Percentiles rank a stretch among this genome's conserved stretches.
Conservation (phyloP, 2,797 vertebrate species). For the Hypotaenidia philippensis region DNA sequence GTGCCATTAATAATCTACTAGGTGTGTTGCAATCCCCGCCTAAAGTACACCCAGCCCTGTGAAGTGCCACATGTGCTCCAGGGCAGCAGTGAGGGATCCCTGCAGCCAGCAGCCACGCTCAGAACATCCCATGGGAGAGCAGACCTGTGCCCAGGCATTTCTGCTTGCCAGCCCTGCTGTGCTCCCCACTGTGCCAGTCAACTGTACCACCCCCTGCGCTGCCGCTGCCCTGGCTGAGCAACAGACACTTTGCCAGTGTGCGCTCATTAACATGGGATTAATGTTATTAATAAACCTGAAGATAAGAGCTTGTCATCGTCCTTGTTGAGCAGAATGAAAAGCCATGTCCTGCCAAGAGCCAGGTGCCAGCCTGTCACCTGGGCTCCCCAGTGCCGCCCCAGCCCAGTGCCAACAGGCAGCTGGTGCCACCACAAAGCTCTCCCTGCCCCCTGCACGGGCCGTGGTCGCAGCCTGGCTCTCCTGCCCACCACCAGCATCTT, state of each 20-base stretch:
- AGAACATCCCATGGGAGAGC: accelerated
- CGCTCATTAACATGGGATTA: neutral
- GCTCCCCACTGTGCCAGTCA: accelerated
- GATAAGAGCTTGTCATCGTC: neutral
- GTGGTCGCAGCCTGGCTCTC: neutral
- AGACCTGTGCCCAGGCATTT: neutral
- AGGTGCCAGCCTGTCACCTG: accelerated
- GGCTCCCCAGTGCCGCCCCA: neutral
- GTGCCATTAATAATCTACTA: neutral
- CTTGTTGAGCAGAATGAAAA: neutral
- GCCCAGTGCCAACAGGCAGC: neutral
- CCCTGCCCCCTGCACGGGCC: accelerated
- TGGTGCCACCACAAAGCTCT: neutral
- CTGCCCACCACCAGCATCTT: neutral
- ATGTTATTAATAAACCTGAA: slow-evolving; percentile 3
- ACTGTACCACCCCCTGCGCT: neutral
- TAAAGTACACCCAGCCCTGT: neutral
- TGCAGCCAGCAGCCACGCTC: neutral
- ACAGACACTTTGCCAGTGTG: accelerated
- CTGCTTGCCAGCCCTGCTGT: neutral
- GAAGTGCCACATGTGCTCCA: neutral
- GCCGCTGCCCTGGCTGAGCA: neutral
- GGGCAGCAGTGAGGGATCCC: neutral
- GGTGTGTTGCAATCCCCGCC: neutral
- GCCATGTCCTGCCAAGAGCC: neutral